Evolutionary conservation across 2,113 vertebrate species (phyloP), one percentile per base, ranked within the genome.

Genomic region (Platycercus adscitus): DNA sequence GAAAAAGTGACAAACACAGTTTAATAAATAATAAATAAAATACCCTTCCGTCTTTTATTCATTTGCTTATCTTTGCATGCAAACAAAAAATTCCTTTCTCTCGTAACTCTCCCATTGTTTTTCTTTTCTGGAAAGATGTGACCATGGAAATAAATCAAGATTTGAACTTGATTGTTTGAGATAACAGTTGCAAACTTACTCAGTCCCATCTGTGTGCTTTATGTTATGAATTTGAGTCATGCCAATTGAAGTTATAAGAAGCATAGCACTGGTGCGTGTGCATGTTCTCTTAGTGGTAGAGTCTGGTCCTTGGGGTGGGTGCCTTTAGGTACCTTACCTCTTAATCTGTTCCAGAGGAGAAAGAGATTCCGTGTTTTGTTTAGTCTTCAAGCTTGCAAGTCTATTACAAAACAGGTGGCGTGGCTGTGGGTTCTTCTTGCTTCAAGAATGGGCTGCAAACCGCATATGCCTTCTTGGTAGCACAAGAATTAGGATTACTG

Each of bases 321-420:
- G 58, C 12, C 21, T 41, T 52, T 26, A 43, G 25, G 33, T 78
- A 56, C 39, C 26, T 63, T 76, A 17, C 41, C 41, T 71, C 29
- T 25, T 35, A 43, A 49, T 35, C 33, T 72, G 28, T 9, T 25
- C 23, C 65, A 35, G 21, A n/a, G 23, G 44, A 47, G 17, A 50
- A 20, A 8, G 21, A 43, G 25, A n/a, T 82, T 63, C 25, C 7
- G 0, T 1, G 10, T 55, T 50, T 28, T 12, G 0, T 43, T 28
- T 24, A 13, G 70, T 52, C 56, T 43, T 66, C 41, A 23, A 23
- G 24, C n/a, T 43, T 20, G 20, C 0, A 0, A 39, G 68, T 23
- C 6, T 35, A 3, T 18, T 56, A 13, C 2, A 7, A 73, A n/a
- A 35, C 17, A 4, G 1, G 25, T 29, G 1, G 2, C 2, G 3